Evolutionary conservation across 1,140 invertebrate species (phyloP).

Genomic region (Pseudomyrmex pallidus): DNA sequence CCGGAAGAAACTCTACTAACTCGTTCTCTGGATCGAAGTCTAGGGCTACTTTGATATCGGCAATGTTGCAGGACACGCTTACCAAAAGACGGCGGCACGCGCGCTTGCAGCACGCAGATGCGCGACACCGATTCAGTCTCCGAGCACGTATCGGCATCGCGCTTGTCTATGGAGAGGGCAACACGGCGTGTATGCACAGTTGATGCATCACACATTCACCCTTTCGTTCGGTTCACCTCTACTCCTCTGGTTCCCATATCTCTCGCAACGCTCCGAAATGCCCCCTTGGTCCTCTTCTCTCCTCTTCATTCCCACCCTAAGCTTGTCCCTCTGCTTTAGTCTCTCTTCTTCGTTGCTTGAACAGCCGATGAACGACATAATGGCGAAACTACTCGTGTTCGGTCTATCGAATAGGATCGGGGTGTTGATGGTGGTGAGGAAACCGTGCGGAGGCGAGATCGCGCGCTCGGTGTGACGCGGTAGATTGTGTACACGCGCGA

Average conservation of each 20-base stretch:
- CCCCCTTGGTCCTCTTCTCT: not conserved
- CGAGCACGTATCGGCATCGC: conserved; percentile 56
- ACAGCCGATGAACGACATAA: conserved; percentile 48
- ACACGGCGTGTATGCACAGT: conserved; percentile 48
- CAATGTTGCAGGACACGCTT: conserved; percentile 64
- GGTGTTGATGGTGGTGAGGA: conserved; percentile 22
- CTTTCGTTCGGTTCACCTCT: conserved; percentile 13
- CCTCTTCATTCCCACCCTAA: no score
- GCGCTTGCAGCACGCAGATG: conserved; percentile 43
- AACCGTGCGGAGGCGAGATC: conserved; percentile 28
- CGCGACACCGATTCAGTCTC: conserved; percentile 51
- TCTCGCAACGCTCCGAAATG: not conserved
- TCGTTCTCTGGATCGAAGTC: conserved; percentile 39
- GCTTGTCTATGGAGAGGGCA: conserved; percentile 54
- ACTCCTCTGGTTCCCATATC: not conserved
- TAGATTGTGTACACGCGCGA: conserved; percentile 17
- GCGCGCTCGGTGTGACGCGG: conserved; percentile 9
- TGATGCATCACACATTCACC: conserved; percentile 57
- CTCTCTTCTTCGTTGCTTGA: conserved; percentile 11
- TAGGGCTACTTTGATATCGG: conserved; percentile 68
- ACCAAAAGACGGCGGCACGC: conserved; percentile 31
- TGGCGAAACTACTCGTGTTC: conserved; percentile 41
- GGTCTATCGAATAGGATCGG: conserved; percentile 42
- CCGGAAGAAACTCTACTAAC: conserved; percentile 47
- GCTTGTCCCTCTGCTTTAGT: not conserved